phyloP scores from a whole-genome alignment of 1,140 invertebrate species.

The Drosophila cardini region DNA sequence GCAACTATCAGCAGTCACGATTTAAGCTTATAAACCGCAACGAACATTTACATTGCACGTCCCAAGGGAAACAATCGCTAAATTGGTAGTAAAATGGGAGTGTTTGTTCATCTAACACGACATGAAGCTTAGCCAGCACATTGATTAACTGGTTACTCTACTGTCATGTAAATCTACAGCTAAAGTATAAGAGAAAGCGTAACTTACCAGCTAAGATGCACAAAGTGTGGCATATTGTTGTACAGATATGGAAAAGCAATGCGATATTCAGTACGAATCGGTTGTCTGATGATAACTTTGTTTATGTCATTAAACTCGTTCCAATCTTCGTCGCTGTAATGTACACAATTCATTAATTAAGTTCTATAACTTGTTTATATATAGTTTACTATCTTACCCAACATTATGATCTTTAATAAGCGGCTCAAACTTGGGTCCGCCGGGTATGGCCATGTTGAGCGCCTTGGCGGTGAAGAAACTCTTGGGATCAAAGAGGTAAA shows the following conservation, averaged over 20 bases:
- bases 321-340: conserved; percentile 98
- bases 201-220: conserved; percentile 96
- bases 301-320: conserved; percentile 99
- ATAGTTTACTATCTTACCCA: conserved; percentile 87
- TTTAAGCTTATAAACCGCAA: conserved; percentile 58
- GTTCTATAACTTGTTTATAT: not conserved
- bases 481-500: conserved; percentile 99
- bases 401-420: conserved; percentile 98
- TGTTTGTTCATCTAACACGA: conserved; percentile 62
- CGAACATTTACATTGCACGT: conserved; percentile 72
- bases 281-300: conserved; percentile 99
- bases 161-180: conserved; percentile 43
- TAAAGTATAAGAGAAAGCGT: not conserved
- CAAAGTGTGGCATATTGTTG: conserved; percentile 99
- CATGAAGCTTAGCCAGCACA: conserved; percentile 51
- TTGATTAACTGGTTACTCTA: conserved; percentile 48
- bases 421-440: conserved; percentile 99
- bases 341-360: not conserved
- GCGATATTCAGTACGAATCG: conserved; percentile 98
- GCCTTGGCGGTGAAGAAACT: conserved; percentile 99
- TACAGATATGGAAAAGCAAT: conserved; percentile 99
- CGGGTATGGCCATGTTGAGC: conserved; percentile 99
- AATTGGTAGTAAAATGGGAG: conserved; percentile 69
- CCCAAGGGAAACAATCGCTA: conserved; percentile 64
- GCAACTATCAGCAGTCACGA: conserved; percentile 77